These are phyloP conservation scores for Triops cancriformis DNA, from an alignment of 1,140 invertebrate species.

Conservation along the genomic window DNA sequence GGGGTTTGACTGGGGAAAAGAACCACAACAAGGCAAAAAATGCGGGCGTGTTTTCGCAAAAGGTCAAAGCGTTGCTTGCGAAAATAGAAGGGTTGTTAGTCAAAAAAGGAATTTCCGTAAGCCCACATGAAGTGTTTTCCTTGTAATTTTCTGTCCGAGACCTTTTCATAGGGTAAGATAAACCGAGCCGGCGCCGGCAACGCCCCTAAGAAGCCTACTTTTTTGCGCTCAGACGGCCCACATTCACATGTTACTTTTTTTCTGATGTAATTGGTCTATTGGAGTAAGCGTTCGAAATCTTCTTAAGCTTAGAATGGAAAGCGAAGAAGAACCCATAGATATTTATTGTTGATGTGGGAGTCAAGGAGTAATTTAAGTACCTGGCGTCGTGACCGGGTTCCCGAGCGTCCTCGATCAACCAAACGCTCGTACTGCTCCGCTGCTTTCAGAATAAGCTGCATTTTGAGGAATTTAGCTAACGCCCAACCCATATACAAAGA, in stretches of 20 bases:
- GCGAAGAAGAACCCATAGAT: background rate
- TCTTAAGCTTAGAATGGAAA: background rate
- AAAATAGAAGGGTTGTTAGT: too few relatives aligned
- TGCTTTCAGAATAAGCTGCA: conserved; percentile 26
- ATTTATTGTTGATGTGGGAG: background rate
- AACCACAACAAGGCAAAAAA: too few relatives aligned
- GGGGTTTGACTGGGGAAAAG: too few relatives aligned
- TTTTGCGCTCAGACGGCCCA: background rate
- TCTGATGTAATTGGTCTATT: background rate
- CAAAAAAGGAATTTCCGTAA: background rate
- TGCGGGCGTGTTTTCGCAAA: too few relatives aligned
- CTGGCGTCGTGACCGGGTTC: background rate
- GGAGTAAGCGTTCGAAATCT: too few relatives aligned
- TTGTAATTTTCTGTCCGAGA: background rate
- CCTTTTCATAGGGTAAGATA: background rate
- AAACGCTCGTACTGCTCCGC: conserved; percentile 25
- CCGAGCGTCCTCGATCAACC: conserved; percentile 1
- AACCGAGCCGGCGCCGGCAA: background rate
- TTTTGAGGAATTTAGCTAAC: conserved; percentile 21
- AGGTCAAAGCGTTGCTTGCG: too few relatives aligned
- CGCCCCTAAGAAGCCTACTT: background rate
- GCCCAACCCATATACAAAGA: background rate
- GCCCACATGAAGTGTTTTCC: background rate
- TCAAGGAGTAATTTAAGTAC: background rate
- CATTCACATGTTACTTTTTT: background rate